Conservation (phyloP, 2,113 vertebrate species). For the Epinephelus moara region DNA sequence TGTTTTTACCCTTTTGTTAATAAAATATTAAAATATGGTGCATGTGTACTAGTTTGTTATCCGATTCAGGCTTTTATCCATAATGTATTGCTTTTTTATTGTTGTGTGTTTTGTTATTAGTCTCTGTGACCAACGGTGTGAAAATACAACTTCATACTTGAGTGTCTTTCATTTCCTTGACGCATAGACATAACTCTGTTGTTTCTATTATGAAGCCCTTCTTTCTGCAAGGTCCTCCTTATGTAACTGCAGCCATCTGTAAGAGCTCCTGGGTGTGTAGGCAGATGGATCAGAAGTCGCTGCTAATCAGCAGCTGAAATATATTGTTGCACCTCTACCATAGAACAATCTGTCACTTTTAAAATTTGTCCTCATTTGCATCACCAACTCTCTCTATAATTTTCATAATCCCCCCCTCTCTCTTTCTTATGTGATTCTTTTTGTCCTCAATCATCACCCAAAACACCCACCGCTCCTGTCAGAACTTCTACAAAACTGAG, state of each 20-base stretch:
- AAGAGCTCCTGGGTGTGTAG: conserved; percentile 44
- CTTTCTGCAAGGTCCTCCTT: conserved; percentile 15
- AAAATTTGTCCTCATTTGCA: conserved; percentile 4
- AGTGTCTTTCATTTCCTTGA: not conserved
- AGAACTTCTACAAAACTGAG: conserved; percentile 99
- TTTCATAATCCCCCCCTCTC: not conserved
- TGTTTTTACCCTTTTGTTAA: not conserved
- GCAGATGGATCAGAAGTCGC: conserved; percentile 29
- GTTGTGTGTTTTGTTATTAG: not conserved
- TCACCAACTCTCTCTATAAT: conserved; percentile 1
- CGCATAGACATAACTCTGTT: not conserved
- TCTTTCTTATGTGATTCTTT: not conserved
- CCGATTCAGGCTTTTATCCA: not conserved
- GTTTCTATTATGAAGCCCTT: not conserved
- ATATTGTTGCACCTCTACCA: conserved; percentile 17
- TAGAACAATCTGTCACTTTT: conserved; percentile 34
- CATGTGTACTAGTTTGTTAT: not conserved
- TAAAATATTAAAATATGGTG: not conserved
- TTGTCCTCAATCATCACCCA: not conserved
- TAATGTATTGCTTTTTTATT: not conserved
- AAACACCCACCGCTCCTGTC: conserved; percentile 50
- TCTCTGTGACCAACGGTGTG: not conserved
- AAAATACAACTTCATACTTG: not conserved
- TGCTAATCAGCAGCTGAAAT: conserved; percentile 33
- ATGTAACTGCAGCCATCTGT: conserved; percentile 47